phyloP scores from a whole-genome alignment of 2,113 vertebrate genomes.

The Phasianus colchicus region DNA sequence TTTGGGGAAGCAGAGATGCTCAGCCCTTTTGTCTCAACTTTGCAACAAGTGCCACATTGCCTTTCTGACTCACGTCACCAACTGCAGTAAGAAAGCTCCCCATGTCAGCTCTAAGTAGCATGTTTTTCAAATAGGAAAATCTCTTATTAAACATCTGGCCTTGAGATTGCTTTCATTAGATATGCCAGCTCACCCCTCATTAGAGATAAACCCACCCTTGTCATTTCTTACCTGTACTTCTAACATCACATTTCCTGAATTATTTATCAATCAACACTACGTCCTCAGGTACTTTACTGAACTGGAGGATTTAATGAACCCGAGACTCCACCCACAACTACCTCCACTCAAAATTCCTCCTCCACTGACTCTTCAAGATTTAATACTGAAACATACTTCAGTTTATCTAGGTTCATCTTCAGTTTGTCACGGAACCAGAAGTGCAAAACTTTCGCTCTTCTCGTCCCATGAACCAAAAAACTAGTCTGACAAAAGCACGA shows the following conservation, averaged over 20 bases:
- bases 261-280: not conserved
- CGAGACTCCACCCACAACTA: not conserved
- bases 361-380: not conserved
- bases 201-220: not conserved
- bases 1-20: not conserved
- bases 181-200: not conserved
- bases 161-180: not conserved
- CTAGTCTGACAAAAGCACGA: not conserved
- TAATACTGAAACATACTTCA: not conserved
- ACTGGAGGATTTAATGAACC: not conserved
- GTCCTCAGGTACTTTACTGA: not conserved
- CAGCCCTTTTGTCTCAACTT: not conserved
- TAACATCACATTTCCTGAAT: not conserved
- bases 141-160: not conserved
- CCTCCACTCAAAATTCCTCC: not conserved
- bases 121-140: not conserved
- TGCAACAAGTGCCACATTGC: not conserved
- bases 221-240: not conserved
- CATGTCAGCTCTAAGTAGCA: accelerated
- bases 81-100: not conserved
- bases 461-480: not conserved
- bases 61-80: not conserved
- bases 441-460: not conserved
- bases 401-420: not conserved
- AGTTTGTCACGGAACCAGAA: not conserved